phyloP scores from a whole-genome alignment of 92 coral and sea anemone genomes.

The Galaxea fascicularis region DNA sequence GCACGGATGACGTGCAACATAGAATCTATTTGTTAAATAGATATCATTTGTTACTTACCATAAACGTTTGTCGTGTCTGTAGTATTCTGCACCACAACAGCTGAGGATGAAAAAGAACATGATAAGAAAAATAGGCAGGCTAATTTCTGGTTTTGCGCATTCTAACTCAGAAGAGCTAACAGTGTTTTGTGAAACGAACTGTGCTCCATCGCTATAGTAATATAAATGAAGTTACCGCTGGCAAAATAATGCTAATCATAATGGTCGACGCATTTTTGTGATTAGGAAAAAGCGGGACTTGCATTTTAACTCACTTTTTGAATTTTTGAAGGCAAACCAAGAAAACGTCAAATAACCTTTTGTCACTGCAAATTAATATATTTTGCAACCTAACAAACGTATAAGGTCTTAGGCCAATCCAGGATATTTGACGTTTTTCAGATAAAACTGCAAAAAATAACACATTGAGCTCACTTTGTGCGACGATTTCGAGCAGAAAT shows the following conservation, averaged over 20 bases:
- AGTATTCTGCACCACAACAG: conserved; percentile 42
- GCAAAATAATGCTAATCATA: not conserved
- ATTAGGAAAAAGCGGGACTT: not conserved
- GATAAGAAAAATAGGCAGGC: too few species aligned
- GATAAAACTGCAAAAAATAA: not conserved
- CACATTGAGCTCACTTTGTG: conserved; percentile 21
- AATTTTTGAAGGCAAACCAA: not conserved
- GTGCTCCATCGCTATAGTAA: not conserved
- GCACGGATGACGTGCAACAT: too few species aligned
- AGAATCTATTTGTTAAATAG: too few species aligned
- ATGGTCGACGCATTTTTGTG: not conserved
- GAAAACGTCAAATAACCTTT: not conserved
- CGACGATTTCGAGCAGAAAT: not conserved
- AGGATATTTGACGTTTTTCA: not conserved
- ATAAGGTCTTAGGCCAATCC: not conserved
- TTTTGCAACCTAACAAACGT: conserved; percentile 24
- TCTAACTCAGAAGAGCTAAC: not conserved
- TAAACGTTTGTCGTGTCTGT: conserved; percentile 30
- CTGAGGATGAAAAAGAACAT: not conserved
- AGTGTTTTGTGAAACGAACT: not conserved
- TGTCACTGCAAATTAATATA: not conserved
- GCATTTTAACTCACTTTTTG: not conserved
- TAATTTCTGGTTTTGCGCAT: not conserved
- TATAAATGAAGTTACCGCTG: not conserved
- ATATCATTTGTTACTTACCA: conserved; percentile 43